phyloP scores from a whole-genome alignment of 2,888 invertebrate genomes.

The Andrena bicolor region DNA sequence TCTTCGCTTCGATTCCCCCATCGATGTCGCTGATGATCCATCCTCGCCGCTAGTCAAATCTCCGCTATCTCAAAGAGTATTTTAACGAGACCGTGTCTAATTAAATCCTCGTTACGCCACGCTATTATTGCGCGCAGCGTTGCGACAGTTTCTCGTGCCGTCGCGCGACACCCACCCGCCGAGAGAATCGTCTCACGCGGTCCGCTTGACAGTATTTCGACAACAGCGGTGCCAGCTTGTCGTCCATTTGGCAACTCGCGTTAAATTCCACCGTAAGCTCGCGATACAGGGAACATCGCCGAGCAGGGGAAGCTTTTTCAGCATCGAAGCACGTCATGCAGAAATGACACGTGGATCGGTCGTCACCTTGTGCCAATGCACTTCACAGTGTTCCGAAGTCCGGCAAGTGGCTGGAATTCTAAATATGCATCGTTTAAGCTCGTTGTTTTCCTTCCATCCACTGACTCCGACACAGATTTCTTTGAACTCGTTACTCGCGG shows the following conservation, averaged over 20 bases:
- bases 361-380: slow-evolving; percentile 73
- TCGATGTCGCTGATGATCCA: not conserved
- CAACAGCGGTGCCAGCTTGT: not conserved
- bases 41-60: not conserved
- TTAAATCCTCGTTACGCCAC: slow-evolving; percentile 51
- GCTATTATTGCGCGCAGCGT: slow-evolving; percentile 29
- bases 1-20: not conserved
- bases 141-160: slow-evolving; percentile 33
- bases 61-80: not conserved
- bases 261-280: not conserved
- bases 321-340: not conserved
- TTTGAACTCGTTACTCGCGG: not conserved
- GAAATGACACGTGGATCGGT: slow-evolving; percentile 19
- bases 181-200: slow-evolving; percentile 49
- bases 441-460: not conserved
- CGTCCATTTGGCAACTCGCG: not conserved
- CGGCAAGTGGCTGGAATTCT: slow-evolving; percentile 63
- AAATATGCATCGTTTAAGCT: slow-evolving; percentile 23
- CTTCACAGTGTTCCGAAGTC: slow-evolving; percentile 76
- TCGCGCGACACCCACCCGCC: slow-evolving; percentile 14
- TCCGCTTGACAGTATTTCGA: not conserved
- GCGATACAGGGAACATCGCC: too few relatives aligned
- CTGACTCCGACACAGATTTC: not conserved
- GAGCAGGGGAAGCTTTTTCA: not conserved
- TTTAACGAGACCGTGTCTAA: slow-evolving; percentile 31